These are phyloP conservation scores for Conchocele bisecta DNA, from an alignment of 2,888 invertebrate genomes.

Conservation along the genomic window DNA sequence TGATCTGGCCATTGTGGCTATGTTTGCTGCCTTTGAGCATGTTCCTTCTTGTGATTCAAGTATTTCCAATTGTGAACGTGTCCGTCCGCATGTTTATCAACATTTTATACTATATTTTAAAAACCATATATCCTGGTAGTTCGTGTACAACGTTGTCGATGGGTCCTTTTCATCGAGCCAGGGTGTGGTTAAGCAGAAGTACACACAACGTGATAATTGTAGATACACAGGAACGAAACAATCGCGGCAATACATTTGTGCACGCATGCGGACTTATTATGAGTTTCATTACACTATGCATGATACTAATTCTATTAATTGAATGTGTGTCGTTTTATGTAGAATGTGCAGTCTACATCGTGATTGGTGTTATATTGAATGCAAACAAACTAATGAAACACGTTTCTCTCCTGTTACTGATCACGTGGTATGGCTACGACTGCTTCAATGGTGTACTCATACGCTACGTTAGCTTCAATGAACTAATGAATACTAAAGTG, in stretches of 20 bases:
- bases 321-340: conserved; percentile 12
- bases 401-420: background rate
- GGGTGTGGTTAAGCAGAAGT: background rate
- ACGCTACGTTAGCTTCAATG: background rate
- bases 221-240: conserved; percentile 16
- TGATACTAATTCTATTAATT: conserved; percentile 23
- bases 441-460: conserved; percentile 7
- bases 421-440: background rate
- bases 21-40: background rate
- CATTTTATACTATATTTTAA: background rate
- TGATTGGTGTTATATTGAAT: conserved; percentile 11
- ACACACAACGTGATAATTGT: conserved; percentile 26
- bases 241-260: conserved; percentile 12
- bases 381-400: conserved; percentile 5
- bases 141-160: background rate
- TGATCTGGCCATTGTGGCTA: conserved; percentile 3
- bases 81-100: background rate
- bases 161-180: background rate
- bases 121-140: background rate
- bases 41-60: background rate
- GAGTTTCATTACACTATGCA: conserved; percentile 32
- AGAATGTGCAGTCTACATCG: background rate
- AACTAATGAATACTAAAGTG: background rate
- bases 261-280: conserved; percentile 6
- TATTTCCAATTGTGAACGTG: conserved; percentile 10